Evolutionary conservation across 1,140 invertebrate genomes (phyloP).

Genomic region (Eueides isabella): DNA sequence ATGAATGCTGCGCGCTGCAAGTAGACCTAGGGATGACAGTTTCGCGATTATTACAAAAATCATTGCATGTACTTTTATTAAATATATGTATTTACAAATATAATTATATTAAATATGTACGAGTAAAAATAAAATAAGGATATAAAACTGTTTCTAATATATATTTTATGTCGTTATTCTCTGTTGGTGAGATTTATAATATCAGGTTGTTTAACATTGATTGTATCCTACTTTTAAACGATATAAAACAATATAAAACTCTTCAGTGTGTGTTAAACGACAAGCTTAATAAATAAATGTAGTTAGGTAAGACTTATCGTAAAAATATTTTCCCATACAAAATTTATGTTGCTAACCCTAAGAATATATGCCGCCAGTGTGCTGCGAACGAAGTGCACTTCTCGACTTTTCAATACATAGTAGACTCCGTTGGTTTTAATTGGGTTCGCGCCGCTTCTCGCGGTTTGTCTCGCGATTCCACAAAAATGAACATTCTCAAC

Average conservation of each 20-base stretch:
- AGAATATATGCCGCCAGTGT: conserved; percentile 34
- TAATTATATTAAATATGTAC: no score
- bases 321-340: not conserved
- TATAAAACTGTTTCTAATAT: no score
- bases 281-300: not conserved
- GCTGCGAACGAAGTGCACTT: conserved; percentile 42
- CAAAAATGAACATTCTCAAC: conserved; percentile 68
- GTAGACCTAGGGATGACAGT: conserved; percentile 49
- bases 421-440: conserved; percentile 64
- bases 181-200: no score
- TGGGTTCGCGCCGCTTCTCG: conserved; percentile 61
- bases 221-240: not conserved
- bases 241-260: not conserved
- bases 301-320: no score
- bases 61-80: not conserved
- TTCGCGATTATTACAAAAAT: not conserved
- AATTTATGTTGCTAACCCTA: conserved; percentile 42
- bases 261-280: not conserved
- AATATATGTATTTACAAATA: no score
- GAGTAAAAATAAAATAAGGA: no score
- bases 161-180: no score
- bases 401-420: conserved; percentile 59
- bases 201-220: no score
- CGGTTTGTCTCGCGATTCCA: conserved; percentile 55
- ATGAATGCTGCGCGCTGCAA: conserved; percentile 58